phyloP scores from a whole-genome alignment of 1,140 invertebrate genomes.

The Ceratina japonica region DNA sequence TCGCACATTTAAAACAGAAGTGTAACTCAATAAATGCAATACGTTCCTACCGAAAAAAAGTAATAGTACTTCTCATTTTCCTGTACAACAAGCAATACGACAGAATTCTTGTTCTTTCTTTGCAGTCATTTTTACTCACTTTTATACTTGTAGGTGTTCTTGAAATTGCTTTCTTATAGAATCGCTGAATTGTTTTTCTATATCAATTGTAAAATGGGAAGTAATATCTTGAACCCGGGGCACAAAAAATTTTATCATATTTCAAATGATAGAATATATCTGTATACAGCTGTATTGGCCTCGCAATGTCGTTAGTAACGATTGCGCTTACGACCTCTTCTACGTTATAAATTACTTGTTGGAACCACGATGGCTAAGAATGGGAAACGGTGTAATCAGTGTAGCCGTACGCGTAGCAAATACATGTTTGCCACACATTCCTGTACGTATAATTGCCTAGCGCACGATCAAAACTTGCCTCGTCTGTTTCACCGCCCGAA shows the following conservation, averaged over 20 bases:
- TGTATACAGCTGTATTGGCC: conserved; percentile 49
- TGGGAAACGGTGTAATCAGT: conserved; percentile 56
- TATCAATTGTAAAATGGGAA: neutral
- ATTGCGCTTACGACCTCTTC: conserved; percentile 57
- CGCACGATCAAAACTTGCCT: conserved; percentile 53
- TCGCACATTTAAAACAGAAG: conserved; percentile 15
- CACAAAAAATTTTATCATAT: conserved; percentile 27
- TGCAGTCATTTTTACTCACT: neutral
- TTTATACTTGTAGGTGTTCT: too few species aligned
- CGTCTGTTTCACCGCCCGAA: conserved; percentile 32
- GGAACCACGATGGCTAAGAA: conserved; percentile 20
- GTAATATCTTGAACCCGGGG: conserved; percentile 1
- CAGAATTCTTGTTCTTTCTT: too few species aligned
- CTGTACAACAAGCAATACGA: too few species aligned
- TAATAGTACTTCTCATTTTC: too few species aligned
- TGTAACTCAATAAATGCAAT: neutral
- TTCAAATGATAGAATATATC: conserved; percentile 47
- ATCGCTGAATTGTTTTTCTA: too few species aligned
- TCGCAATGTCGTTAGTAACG: conserved; percentile 60
- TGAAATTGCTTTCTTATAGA: too few species aligned
- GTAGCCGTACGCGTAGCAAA: conserved; percentile 30
- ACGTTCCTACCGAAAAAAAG: neutral
- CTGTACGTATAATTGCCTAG: conserved; percentile 49
- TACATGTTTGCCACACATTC: conserved; percentile 26
- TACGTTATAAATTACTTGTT: conserved; percentile 59